Evolutionary conservation across 2,113 vertebrate species (phyloP).

Genomic region (Aix galericulata): DNA sequence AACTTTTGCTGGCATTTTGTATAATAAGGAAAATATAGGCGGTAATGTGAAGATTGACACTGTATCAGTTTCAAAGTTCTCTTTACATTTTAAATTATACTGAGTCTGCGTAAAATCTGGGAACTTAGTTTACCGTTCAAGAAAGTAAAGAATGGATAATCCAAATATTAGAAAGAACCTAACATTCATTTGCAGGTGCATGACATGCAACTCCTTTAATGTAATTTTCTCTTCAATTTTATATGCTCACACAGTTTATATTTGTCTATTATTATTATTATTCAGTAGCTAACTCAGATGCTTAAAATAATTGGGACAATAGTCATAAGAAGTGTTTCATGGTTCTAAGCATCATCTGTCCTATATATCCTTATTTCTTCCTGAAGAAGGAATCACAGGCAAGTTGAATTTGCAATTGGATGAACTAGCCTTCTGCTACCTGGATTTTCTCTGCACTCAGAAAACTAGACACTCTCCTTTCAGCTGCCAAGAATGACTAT

Average conservation of each 20-base stretch:
- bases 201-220: background rate
- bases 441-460: background rate
- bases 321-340: background rate
- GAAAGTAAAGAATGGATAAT: background rate
- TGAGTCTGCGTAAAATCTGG: conserved; percentile 39
- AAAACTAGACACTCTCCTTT: background rate
- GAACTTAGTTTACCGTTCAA: background rate
- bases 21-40: background rate
- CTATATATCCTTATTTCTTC: background rate
- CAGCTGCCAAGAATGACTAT: background rate
- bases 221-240: background rate
- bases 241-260: background rate
- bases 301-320: background rate
- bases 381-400: background rate
- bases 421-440: background rate
- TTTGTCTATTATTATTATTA: no score
- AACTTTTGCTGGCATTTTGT: background rate
- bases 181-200: background rate
- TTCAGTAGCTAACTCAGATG: background rate
- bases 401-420: background rate
- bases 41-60: conserved; percentile 29
- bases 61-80: conserved; percentile 47
- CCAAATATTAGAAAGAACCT: background rate
- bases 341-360: background rate
- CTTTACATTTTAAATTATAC: conserved; percentile 50